Base-by-base conservation (phyloP, 2,888 invertebrate genomes). In the Pseudococcus viburni region DNA sequence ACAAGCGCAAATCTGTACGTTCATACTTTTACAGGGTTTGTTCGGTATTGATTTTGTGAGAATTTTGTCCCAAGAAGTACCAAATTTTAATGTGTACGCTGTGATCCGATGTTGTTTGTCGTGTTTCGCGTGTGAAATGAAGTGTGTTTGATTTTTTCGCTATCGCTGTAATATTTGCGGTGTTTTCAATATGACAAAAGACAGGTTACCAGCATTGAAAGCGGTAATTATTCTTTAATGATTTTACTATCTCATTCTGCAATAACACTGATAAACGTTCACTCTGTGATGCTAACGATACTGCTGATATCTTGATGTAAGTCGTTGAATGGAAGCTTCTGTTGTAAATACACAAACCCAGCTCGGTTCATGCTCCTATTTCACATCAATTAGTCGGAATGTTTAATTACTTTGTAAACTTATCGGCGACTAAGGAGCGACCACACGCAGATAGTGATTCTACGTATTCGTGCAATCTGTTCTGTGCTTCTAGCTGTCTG, bases 171-270 rank as follows among this genome's bases (percentile, higher is more conserved):
- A 64, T 59, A 59, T 64, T 85, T 42, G 42, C 85, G 64, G 55
- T 85, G 80, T 42, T 92, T 93, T 92, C 93, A 94, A 92, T 93
- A 97, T 97, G 97, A 97, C 97, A 94, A 97, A 97, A 95, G 97
- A 97, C 94, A 97, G 97, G 95, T 95, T 97, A 94, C 97, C 97
- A 94, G 97, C 97, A 93, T 95, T 97, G 92, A 96, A 96, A 94
- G 97, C 97, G 95, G 96, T 96, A 94, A 80, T 39, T 48, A 51
- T 83, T 39, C 33, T 48, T 55, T 59, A 7, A 80, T 39, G 55
- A 39, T 80, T 19, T 22, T 55, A 39, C 39, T 55, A 46, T 83
- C 6, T n/a, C n/a, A 88, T 39, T 15, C 26, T 42, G 5, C 22
- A 85, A 55, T 26, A 19, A 55, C 0, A 11, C 15, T 46, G 12